phyloP scores from a whole-genome alignment of 2,888 invertebrate species.

The Asteroscopus sphinx region DNA sequence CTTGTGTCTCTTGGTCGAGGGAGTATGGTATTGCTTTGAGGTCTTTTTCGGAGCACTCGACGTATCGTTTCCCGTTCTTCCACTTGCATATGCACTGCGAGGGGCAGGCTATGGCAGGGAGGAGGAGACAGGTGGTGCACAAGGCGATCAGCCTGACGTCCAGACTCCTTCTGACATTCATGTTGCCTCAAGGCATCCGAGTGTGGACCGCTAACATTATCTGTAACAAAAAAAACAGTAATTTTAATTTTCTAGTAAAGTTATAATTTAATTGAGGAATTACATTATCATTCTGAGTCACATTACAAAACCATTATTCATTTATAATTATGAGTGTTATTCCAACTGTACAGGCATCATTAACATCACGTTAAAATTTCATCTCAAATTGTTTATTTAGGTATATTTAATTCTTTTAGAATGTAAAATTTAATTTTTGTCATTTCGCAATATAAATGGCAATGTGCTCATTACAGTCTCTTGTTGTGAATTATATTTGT shows the following conservation, averaged over 20 bases:
- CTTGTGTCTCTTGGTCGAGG: slow-evolving; percentile 96
- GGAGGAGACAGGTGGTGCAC: slow-evolving; percentile 83
- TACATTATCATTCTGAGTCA: background rate
- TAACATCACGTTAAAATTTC: slow-evolving; percentile 16
- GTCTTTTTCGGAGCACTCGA: slow-evolving; percentile 95
- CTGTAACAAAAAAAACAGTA: slow-evolving; percentile 78
- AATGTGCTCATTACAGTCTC: slow-evolving; percentile 38
- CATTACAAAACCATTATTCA: slow-evolving; percentile 10
- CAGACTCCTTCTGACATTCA: slow-evolving; percentile 78
- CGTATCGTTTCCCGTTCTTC: slow-evolving; percentile 97
- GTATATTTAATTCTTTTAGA: slow-evolving; percentile 24
- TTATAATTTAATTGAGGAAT: background rate
- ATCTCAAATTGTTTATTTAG: slow-evolving; percentile 25
- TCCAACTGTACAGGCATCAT: slow-evolving; percentile 6
- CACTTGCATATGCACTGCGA: slow-evolving; percentile 96
- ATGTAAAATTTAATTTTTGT: slow-evolving; percentile 20
- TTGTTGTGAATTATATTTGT: slow-evolving; percentile 53
- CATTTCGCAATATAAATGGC: slow-evolving; percentile 37
- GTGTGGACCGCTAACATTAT: slow-evolving; percentile 76
- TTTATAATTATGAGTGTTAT: slow-evolving; percentile 14
- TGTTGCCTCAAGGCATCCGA: slow-evolving; percentile 82
- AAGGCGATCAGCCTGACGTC: slow-evolving; percentile 84
- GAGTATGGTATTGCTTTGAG: slow-evolving; percentile 94
- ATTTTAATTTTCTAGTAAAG: slow-evolving; percentile 27
- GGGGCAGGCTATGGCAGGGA: slow-evolving; percentile 91